These are phyloP conservation scores for Odontomyia ornata DNA, from an alignment of 2,888 invertebrate species.

Conservation along the genomic window DNA sequence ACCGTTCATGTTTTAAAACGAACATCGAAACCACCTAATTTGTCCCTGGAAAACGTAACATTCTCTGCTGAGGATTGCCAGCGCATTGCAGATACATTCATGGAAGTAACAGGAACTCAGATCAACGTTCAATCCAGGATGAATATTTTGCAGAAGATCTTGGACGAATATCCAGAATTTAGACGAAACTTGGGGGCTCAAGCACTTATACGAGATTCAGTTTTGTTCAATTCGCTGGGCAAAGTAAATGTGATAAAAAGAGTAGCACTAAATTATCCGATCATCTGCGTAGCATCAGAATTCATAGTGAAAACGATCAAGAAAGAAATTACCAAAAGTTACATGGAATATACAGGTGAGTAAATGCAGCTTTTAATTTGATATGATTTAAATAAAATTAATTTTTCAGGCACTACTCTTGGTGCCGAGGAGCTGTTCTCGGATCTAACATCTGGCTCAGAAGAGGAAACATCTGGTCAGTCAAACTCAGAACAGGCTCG, in stretches of 20 bases:
- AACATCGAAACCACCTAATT: slow-evolving; percentile 56
- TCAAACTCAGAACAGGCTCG: slow-evolving; percentile 58
- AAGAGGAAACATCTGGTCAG: slow-evolving; percentile 61
- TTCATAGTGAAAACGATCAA: slow-evolving; percentile 62
- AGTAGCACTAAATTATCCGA: slow-evolving; percentile 73
- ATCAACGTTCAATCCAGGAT: slow-evolving; percentile 66
- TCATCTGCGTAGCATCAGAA: slow-evolving; percentile 72
- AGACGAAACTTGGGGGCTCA: slow-evolving; percentile 75
- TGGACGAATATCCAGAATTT: slow-evolving; percentile 74
- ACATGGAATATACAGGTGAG: slow-evolving; percentile 44
- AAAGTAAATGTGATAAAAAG: slow-evolving; percentile 72
- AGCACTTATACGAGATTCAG: slow-evolving; percentile 76
- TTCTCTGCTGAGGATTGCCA: slow-evolving; percentile 48
- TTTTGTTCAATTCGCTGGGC: slow-evolving; percentile 73
- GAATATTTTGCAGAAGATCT: slow-evolving; percentile 69
- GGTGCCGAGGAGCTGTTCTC: slow-evolving; percentile 60
- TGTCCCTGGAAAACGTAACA: slow-evolving; percentile 52
- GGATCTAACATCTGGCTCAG: slow-evolving; percentile 61
- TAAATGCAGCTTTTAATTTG: background rate
- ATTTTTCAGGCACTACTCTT: slow-evolving; percentile 47
- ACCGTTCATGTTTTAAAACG: slow-evolving; percentile 68
- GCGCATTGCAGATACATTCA: slow-evolving; percentile 53
- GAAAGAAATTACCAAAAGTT: slow-evolving; percentile 60
- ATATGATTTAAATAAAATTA: slow-evolving; percentile 48
- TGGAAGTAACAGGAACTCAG: slow-evolving; percentile 61